Evolutionary conservation across 2,113 vertebrate genomes (phyloP).

Genomic region (Empidonax traillii): DNA sequence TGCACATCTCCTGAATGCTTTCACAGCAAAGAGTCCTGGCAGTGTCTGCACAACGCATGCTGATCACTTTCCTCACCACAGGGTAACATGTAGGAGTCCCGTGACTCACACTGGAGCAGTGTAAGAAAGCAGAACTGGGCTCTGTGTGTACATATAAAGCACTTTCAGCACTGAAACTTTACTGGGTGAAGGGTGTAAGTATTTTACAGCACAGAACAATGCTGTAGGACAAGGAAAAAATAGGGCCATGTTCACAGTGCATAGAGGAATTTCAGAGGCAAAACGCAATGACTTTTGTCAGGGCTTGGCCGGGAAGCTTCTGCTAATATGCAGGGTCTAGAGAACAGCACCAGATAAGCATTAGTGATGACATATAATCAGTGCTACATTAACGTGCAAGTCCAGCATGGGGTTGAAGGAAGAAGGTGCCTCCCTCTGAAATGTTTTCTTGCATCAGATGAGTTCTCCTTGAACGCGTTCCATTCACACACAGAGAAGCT

Average conservation of each 20-base stretch:
- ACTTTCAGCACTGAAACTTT: not conserved
- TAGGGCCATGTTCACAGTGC: not conserved
- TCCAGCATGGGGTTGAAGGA: not conserved
- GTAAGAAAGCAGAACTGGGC: not conserved
- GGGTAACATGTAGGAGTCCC: not conserved
- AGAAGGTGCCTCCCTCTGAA: not conserved
- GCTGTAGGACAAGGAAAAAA: not conserved
- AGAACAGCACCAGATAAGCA: not conserved
- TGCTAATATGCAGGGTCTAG: not conserved
- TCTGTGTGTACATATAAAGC: not conserved
- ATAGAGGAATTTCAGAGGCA: not conserved
- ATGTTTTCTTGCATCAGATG: not conserved
- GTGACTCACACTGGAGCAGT: not conserved
- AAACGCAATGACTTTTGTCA: not conserved
- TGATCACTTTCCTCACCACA: not conserved
- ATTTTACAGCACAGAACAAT: not conserved
- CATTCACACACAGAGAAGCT: conserved; percentile 4
- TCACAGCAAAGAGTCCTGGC: not conserved
- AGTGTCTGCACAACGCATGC: fast-evolving
- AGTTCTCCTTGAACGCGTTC: not conserved
- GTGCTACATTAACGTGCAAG: not conserved
- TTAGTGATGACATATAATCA: not conserved
- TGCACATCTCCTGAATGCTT: not conserved
- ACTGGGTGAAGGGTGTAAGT: not conserved
- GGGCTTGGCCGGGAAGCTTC: not conserved